These are phyloP conservation scores for Bubo bubo DNA, from an alignment of 2,113 vertebrate species.

Conservation along the genomic window DNA sequence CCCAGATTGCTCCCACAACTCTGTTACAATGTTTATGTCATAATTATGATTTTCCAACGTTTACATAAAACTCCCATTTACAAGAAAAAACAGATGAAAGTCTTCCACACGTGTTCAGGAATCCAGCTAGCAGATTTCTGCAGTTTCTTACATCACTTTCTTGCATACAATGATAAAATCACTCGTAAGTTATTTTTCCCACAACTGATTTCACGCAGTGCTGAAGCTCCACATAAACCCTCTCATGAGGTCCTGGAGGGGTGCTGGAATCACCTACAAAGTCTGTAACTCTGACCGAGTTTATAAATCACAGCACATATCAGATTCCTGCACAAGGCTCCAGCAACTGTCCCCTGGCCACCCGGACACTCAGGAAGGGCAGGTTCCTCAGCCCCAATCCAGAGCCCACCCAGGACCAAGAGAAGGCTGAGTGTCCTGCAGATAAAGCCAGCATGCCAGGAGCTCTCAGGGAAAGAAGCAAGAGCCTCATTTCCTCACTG, in stretches of 20 bases:
- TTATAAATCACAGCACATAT: background rate
- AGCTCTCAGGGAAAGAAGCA: background rate
- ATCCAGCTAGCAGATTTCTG: background rate
- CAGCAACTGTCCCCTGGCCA: background rate
- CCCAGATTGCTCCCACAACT: background rate
- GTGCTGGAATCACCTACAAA: background rate
- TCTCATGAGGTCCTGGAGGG: background rate
- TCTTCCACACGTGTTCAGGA: background rate
- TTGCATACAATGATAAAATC: background rate
- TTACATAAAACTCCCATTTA: background rate
- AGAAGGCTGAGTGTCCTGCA: slow-evolving; percentile 44
- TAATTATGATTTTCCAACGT: background rate
- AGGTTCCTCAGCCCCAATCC: background rate
- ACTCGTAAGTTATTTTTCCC: background rate
- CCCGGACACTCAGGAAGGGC: background rate
- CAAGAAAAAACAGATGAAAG: background rate
- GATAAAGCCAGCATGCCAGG: background rate
- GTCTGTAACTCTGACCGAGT: background rate
- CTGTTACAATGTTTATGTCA: background rate
- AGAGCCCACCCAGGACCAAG: background rate
- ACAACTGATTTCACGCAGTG: background rate
- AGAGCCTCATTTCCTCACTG: background rate
- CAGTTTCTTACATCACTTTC: background rate
- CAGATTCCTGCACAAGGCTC: background rate
- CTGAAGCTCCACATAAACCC: background rate